Base-by-base conservation (phyloP, 2,888 invertebrate genomes). In the Nudaria mundana region DNA sequence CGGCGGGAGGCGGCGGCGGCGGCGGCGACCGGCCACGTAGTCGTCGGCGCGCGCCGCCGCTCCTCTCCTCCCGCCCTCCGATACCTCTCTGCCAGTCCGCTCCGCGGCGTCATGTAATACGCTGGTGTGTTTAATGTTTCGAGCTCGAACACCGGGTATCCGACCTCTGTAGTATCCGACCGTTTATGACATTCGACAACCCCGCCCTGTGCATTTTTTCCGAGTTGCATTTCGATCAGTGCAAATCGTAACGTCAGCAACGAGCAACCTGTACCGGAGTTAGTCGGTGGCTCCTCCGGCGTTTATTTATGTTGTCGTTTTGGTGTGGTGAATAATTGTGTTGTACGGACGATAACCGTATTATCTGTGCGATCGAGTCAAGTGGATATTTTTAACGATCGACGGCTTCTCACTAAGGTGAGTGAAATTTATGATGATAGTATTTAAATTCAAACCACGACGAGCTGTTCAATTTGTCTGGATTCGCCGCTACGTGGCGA, bases 271-370 rank as follows among this genome's bases (percentile, higher is more conserved):
- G 65, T 60, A 56, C 57, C 69, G 68, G 68, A 70, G 64, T 68
- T 71, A 69, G 70, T n/a, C n/a, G n/a, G n/a, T 75, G 76, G 64
- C 74, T 74, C 73, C 74, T 72, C 75, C 69, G 76, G 76, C 79
- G 79, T 81, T 85, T 86, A 86, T 87, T 83, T 85, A 85, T 87
- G 87, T 87, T 86, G 83, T 87, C 86, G 81, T 86, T 83, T 84
- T 87, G 81, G 87, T 87, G 87, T 85, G 78, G 87, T 88, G 87
- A 82, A 85, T 85, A 84, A 83, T 81, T 83, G 87, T 88, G 88
- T 75, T 82, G 78, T 84, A 83, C 82, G 81, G 78, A 79, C 86
- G 78, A 86, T 84, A 81, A 82, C 86, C 84, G 86, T 87, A 81
- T 84, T 81, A 84, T 84, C 85, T 84, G 86, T 85, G 87, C 76